These are phyloP conservation scores for Enteromius viviparus DNA, from an alignment of 2,797 vertebrate species.

Conservation along the genomic window DNA sequence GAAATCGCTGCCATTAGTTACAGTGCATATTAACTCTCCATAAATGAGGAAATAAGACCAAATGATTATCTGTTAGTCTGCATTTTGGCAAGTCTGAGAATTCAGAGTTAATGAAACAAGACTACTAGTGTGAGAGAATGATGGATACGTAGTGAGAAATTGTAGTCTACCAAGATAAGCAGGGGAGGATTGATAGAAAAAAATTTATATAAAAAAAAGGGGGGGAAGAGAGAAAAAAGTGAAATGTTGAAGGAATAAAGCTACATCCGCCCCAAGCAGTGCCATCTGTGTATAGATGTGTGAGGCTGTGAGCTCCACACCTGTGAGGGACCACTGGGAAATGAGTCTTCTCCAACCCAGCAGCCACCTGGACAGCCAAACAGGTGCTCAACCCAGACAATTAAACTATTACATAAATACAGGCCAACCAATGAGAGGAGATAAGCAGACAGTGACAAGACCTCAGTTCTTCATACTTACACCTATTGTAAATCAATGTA, in stretches of 20 bases:
- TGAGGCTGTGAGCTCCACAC: conserved; percentile 74
- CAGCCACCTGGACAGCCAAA: conserved; percentile 77
- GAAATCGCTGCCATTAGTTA: conserved; percentile 46
- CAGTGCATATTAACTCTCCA: conserved; percentile 56
- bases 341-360: conserved; percentile 68
- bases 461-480: background rate
- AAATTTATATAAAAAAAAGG: conserved; percentile 48
- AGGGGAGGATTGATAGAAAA: conserved; percentile 25
- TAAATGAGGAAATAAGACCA: conserved; percentile 67
- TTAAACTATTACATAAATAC: conserved; percentile 82
- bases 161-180: conserved; percentile 55
- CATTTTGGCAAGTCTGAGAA: conserved; percentile 64
- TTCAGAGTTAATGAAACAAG: conserved; percentile 70
- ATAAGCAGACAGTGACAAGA: conserved; percentile 69
- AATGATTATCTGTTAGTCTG: conserved; percentile 66
- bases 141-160: conserved; percentile 43
- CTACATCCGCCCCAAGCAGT: conserved; percentile 68
- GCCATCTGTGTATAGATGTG: conserved; percentile 77
- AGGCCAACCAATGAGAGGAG: conserved; percentile 76
- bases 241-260: conserved; percentile 38
- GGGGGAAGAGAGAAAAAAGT: conserved; percentile 30
- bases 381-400: conserved; percentile 78
- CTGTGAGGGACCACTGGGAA: conserved; percentile 77
- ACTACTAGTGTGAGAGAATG: conserved; percentile 54
- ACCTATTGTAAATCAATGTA: background rate